Conservation (phyloP, 2,888 invertebrate genomes). For the Cosmia pyralina region DNA sequence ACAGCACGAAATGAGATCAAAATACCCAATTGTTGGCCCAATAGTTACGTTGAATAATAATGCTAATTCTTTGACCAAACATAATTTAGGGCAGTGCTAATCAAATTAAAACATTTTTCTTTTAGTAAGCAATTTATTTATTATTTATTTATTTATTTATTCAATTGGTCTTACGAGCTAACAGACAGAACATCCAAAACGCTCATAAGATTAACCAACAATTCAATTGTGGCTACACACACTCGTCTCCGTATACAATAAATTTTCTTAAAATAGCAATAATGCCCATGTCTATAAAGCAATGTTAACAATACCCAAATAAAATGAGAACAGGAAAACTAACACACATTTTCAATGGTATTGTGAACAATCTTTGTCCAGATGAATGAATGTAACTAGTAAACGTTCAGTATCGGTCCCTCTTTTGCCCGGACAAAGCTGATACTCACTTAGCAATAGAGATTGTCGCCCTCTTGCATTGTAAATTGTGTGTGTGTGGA, state of each 20-base stretch:
- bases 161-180: no score
- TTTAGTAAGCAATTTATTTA: no score
- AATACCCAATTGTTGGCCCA: no score
- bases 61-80: neutral
- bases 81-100: neutral
- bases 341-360: neutral
- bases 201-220: no score
- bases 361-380: slow-evolving; percentile 3
- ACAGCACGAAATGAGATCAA: no score
- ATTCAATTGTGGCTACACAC: no score
- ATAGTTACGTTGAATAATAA: neutral
- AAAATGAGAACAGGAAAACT: neutral
- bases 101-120: neutral
- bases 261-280: no score
- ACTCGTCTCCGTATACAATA: no score
- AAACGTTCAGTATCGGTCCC: neutral
- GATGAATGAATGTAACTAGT: slow-evolving; percentile 21
- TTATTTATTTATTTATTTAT: no score
- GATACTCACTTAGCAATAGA: slow-evolving; percentile 12
- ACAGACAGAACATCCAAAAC: no score
- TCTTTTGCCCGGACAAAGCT: slow-evolving; percentile 28
- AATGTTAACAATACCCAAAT: neutral
- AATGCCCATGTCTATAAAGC: no score
- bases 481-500: slow-evolving; percentile 32
- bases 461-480: slow-evolving; percentile 33